Evolutionary conservation across 2,888 invertebrate genomes (phyloP).

Genomic region (Ennomos erosarius): DNA sequence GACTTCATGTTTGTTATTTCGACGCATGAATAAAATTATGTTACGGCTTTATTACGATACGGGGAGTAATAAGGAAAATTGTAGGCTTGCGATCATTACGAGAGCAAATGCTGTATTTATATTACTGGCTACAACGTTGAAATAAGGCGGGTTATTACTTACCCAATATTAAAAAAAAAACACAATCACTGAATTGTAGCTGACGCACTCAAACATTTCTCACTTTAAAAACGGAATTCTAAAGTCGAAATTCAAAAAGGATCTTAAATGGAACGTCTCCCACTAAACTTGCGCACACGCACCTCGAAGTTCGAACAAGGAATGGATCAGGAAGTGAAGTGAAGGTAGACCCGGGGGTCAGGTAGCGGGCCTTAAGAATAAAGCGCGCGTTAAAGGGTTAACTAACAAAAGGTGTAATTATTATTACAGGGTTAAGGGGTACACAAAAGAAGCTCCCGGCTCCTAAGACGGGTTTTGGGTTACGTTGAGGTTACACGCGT

Average conservation of each 20-base stretch:
- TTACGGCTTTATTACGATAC: conserved; percentile 56
- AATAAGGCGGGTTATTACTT: conserved; percentile 5
- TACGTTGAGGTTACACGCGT: conserved; percentile 70
- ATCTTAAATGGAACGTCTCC: conserved; percentile 45
- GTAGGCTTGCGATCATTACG: conserved; percentile 41
- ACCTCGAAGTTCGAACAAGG: conserved; percentile 70
- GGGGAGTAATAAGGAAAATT: conserved; percentile 62
- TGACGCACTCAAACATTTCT: conserved; percentile 19
- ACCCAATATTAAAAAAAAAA: conserved; percentile 7
- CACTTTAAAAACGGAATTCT: conserved; percentile 8
- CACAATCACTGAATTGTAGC: conserved; percentile 9
- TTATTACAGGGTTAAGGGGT: conserved; percentile 76
- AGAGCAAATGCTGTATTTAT: conserved; percentile 32
- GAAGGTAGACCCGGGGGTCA: conserved; percentile 72
- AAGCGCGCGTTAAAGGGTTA: conserved; percentile 81
- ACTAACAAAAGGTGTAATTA: conserved; percentile 79
- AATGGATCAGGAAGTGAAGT: conserved; percentile 83
- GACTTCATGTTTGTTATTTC: conserved; percentile 69
- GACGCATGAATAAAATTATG: conserved; percentile 71
- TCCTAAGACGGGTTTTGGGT: conserved; percentile 66
- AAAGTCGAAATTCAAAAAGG: neutral
- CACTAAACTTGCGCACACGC: conserved; percentile 74
- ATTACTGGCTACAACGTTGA: conserved; percentile 22
- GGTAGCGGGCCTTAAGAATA: conserved; percentile 81
- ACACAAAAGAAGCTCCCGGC: conserved; percentile 59